Conservation (phyloP, 2,888 invertebrate species). For the Drosophila lacicola region DNA sequence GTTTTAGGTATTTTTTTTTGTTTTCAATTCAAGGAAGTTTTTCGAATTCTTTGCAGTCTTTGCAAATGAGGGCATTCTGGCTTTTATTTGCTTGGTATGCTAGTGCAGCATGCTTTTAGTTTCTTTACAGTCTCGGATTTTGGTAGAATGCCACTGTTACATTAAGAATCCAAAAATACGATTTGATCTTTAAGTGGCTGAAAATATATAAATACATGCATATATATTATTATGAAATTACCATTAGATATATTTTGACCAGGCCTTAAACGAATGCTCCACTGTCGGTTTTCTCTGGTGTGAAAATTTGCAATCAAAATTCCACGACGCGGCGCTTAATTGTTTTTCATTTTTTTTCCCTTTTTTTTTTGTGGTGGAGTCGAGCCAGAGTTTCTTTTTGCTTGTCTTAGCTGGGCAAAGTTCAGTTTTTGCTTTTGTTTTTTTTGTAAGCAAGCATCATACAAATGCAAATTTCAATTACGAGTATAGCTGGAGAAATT, state of each 20-base stretch:
- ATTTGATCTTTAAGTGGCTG: neutral
- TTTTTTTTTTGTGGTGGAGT: constrained; percentile 3
- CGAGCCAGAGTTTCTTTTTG: constrained; percentile 29
- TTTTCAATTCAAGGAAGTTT: constrained; percentile 29
- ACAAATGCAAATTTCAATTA: constrained; percentile 81
- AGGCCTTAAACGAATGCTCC: constrained; percentile 3
- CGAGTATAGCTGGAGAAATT: constrained; percentile 74
- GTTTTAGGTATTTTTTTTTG: constrained; percentile 33
- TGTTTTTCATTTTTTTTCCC: constrained; percentile 55
- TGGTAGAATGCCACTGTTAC: constrained; percentile 52
- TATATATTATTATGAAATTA: constrained; percentile 29
- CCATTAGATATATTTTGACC: constrained; percentile 24
- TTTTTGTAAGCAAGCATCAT: constrained; percentile 49
- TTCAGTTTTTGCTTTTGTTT: constrained; percentile 14
- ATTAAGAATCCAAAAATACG: neutral
- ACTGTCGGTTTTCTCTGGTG: constrained; percentile 5
- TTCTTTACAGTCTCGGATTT: constrained; percentile 4
- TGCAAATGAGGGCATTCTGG: constrained; percentile 16
- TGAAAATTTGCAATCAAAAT: constrained; percentile 76
- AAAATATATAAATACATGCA: neutral
- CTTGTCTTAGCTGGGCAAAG: constrained; percentile 36
- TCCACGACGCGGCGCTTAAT: constrained; percentile 70
- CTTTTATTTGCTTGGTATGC: neutral
- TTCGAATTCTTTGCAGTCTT: constrained; percentile 44
- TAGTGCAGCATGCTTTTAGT: constrained; percentile 1